These are phyloP conservation scores for Limnephilus auricula DNA, from an alignment of 2,888 invertebrate species.

Conservation along the genomic window DNA sequence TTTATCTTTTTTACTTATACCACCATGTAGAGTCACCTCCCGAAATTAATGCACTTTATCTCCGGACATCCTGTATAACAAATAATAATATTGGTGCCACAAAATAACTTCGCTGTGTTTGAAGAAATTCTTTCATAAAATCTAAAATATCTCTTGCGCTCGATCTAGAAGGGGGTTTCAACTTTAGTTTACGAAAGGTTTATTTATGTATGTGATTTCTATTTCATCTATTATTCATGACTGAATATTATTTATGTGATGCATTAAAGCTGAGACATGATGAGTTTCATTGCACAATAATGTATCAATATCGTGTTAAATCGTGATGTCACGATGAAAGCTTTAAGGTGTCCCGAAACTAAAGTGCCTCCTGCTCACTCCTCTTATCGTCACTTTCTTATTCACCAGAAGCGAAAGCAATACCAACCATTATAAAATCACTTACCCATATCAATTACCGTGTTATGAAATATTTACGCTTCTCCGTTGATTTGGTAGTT, in stretches of 20 bases:
- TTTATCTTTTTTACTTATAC: too few species aligned
- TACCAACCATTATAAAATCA: background rate
- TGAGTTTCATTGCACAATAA: background rate
- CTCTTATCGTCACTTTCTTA: background rate
- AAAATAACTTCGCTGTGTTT: background rate
- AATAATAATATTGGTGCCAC: too few species aligned
- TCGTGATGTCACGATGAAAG: conserved; percentile 24
- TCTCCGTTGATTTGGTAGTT: background rate
- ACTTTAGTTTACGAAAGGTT: background rate
- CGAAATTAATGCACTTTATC: too few species aligned
- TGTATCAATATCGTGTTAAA: conserved; percentile 15
- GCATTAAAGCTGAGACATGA: background rate
- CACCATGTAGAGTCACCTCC: too few species aligned
- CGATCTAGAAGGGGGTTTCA: background rate
- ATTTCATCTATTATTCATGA: background rate
- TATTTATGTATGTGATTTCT: background rate
- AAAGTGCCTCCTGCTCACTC: background rate
- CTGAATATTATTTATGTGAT: conserved; percentile 6
- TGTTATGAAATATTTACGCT: background rate
- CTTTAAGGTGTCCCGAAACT: conserved; percentile 19
- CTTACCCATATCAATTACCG: background rate
- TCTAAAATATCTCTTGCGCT: background rate
- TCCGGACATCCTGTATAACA: too few species aligned
- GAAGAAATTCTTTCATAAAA: background rate
- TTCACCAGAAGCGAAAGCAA: background rate